Evolutionary conservation across 2,797 vertebrate species (phyloP).

Genomic region (Buphagus erythrorhynchus): DNA sequence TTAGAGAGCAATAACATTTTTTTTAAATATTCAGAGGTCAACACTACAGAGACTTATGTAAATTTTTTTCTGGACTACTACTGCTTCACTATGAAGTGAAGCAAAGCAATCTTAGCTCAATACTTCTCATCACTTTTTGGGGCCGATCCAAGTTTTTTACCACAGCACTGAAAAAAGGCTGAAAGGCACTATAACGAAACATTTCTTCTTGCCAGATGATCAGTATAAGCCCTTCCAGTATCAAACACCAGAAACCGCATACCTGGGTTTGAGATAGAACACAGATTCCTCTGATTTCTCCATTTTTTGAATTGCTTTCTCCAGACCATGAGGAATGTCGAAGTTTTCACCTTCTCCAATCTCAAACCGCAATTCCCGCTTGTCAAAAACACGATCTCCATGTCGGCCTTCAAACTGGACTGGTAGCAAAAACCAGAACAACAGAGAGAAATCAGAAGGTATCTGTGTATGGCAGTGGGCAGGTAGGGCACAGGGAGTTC

Average conservation of each 20-base stretch:
- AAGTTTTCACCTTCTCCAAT: slow-evolving; percentile 89
- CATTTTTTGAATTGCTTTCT: slow-evolving; percentile 93
- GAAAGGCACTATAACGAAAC: neutral
- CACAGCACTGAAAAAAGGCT: neutral
- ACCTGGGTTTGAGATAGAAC: slow-evolving; percentile 90
- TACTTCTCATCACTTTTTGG: neutral
- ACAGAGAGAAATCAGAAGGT: neutral
- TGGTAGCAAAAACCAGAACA: slow-evolving; percentile 44
- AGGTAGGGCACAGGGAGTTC: neutral
- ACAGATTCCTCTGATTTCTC: slow-evolving; percentile 91
- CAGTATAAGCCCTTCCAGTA: neutral
- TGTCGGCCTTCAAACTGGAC: slow-evolving; percentile 86
- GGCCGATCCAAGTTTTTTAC: neutral
- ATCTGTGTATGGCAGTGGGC: neutral
- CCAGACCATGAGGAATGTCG: slow-evolving; percentile 88
- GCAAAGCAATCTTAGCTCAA: neutral
- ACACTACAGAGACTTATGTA: neutral
- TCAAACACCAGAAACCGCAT: slow-evolving; percentile 27
- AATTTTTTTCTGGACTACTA: neutral
- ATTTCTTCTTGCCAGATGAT: neutral
- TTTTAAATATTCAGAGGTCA: neutral
- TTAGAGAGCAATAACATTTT: neutral
- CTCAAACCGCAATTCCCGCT: slow-evolving; percentile 90
- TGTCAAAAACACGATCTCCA: slow-evolving; percentile 85
- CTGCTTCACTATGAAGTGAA: neutral